phyloP scores from a whole-genome alignment of 2,888 invertebrate genomes.

The Morpho achilles region DNA sequence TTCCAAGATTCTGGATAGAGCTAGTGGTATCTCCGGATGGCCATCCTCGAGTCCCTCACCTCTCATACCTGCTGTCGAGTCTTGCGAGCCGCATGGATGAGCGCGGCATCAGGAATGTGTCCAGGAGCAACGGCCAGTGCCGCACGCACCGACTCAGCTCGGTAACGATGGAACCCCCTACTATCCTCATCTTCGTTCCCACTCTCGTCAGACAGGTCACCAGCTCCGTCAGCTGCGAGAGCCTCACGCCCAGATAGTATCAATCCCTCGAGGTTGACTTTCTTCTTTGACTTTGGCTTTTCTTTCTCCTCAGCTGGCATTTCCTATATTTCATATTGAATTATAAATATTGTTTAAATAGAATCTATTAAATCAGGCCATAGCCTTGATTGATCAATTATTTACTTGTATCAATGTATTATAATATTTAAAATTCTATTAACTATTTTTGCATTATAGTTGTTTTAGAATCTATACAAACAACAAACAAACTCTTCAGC shows the following conservation, averaged over 20 bases:
- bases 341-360: too few relatives aligned
- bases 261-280: constrained; percentile 71
- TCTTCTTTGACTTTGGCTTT: constrained; percentile 52
- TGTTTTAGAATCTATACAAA: too few relatives aligned
- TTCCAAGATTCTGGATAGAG: too few relatives aligned
- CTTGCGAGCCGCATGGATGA: constrained; percentile 98
- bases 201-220: constrained; percentile 81
- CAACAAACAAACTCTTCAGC: too few relatives aligned
- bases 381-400: too few relatives aligned
- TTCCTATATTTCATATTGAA: constrained; percentile 35
- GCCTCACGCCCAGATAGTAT: constrained; percentile 91
- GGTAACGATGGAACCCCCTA: constrained; percentile 70
- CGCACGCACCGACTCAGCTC: constrained; percentile 85
- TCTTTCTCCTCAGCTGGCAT: constrained; percentile 38
- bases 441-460: too few relatives aligned
- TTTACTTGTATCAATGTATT: too few relatives aligned
- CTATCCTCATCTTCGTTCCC: constrained; percentile 62
- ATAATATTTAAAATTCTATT: too few relatives aligned
- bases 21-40: constrained; percentile 28
- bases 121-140: constrained; percentile 88
- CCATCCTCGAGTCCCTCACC: constrained; percentile 83
- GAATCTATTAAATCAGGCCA: too few relatives aligned
- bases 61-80: constrained; percentile 92
- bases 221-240: constrained; percentile 87
- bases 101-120: constrained; percentile 97